phyloP scores from a whole-genome alignment of 2,113 vertebrate genomes.

The Isichthys henryi region DNA sequence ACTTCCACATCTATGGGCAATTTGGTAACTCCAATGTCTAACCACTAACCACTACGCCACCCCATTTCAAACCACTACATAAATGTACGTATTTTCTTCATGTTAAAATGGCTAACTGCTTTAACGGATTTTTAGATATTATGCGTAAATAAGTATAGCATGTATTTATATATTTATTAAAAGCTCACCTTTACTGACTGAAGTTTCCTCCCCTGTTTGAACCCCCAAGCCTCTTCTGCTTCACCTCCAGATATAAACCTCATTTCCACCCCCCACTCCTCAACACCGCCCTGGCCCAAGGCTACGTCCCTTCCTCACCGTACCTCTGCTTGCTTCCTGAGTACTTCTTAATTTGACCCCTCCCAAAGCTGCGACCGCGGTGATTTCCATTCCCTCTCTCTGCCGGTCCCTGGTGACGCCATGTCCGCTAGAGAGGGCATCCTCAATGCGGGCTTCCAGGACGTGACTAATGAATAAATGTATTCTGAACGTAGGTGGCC shows the following conservation, averaged over 20 bases:
- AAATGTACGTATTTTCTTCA: too few species aligned
- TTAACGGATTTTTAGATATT: too few species aligned
- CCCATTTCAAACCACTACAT: background rate
- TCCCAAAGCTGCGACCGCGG: background rate
- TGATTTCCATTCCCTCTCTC: background rate
- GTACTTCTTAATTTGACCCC: background rate
- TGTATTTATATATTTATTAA: background rate
- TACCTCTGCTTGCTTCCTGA: background rate
- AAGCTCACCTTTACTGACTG: background rate
- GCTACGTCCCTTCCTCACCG: background rate
- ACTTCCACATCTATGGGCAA: too few species aligned
- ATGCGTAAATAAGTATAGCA: too few species aligned
- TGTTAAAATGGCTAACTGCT: too few species aligned
- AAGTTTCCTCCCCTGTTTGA: background rate
- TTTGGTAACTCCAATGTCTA: too few species aligned
- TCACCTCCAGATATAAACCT: background rate
- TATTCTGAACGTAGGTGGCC: background rate
- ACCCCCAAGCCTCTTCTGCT: background rate
- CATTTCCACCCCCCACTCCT: background rate
- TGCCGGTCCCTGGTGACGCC: background rate
- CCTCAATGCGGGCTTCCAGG: background rate
- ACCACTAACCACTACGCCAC: too few species aligned
- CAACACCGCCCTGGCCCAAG: background rate
- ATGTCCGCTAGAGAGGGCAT: background rate
- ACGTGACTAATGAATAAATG: conserved; percentile 4